Evolutionary conservation across 2,888 invertebrate species (phyloP).

Genomic region (Cacoxenus indagator): DNA sequence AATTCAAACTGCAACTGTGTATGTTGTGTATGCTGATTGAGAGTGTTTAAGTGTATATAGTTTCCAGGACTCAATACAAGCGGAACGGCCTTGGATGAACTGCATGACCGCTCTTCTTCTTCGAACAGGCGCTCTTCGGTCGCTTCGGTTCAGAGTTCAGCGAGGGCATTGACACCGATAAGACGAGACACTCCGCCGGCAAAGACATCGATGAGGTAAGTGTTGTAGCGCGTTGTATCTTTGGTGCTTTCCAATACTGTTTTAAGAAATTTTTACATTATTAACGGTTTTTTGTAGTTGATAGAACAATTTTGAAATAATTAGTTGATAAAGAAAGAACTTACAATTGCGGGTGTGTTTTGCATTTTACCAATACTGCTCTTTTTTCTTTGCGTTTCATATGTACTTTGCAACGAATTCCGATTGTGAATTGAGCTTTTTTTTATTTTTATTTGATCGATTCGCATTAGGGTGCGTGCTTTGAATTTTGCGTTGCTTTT

Average conservation of each 20-base stretch:
- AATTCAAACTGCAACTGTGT: no score
- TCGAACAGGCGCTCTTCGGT: slow-evolving; percentile 69
- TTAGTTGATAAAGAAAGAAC: slow-evolving; percentile 10
- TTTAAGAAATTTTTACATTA: slow-evolving; percentile 11
- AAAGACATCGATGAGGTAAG: slow-evolving; percentile 71
- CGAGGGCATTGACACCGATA: slow-evolving; percentile 71
- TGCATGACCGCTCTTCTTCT: slow-evolving; percentile 65
- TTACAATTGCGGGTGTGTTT: slow-evolving; percentile 5
- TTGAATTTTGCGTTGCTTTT: not conserved
- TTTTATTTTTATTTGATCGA: not conserved
- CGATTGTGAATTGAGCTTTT: not conserved
- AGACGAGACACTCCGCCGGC: slow-evolving; percentile 71
- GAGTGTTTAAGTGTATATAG: no score
- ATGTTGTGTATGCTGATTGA: no score
- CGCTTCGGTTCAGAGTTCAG: slow-evolving; percentile 65
- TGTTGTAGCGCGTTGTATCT: slow-evolving; percentile 68
- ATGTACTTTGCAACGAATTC: not conserved
- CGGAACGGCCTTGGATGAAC: slow-evolving; percentile 70
- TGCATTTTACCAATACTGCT: slow-evolving; percentile 6
- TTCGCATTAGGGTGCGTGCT: no score
- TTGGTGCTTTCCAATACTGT: slow-evolving; percentile 69
- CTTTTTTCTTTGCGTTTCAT: not conserved
- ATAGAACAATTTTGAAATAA: slow-evolving; percentile 14
- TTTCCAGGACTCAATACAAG: slow-evolving; percentile 65
- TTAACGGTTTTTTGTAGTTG: slow-evolving; percentile 2